phyloP scores from a whole-genome alignment of 2,797 vertebrate species.

The Morus bassanus region DNA sequence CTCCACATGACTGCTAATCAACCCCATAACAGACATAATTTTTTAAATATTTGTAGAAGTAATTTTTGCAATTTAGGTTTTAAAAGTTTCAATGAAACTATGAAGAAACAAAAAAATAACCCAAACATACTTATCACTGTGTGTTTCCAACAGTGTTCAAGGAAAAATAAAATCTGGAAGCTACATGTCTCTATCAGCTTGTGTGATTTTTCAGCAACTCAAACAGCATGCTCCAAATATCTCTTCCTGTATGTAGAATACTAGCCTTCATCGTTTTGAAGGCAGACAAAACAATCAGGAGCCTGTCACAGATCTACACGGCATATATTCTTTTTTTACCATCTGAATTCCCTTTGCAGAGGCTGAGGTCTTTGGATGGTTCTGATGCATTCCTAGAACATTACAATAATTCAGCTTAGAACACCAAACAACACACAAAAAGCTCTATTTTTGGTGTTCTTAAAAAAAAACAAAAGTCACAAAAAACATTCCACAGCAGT shows the following conservation, averaged over 20 bases:
- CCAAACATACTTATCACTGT: not conserved
- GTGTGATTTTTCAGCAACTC: not conserved
- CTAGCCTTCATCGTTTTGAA: not conserved
- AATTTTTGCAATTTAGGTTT: not conserved
- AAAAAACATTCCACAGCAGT: not conserved
- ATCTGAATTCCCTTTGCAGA: not conserved
- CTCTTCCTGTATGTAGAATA: not conserved
- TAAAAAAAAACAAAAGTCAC: not conserved
- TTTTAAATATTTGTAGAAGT: not conserved
- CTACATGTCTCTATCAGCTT: not conserved
- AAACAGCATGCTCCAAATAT: not conserved
- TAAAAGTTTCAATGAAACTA: not conserved
- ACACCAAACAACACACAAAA: not conserved
- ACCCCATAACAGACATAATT: not conserved
- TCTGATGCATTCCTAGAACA: not conserved
- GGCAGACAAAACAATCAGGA: not conserved
- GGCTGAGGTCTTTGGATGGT: not conserved
- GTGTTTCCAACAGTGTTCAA: not conserved
- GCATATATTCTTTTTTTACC: not conserved
- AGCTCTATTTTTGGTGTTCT: not conserved
- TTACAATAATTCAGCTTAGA: not conserved
- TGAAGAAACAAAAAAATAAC: not conserved
- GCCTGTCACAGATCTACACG: rapidly evolving
- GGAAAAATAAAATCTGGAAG: not conserved
- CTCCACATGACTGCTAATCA: not conserved